phyloP scores from a whole-genome alignment of 2,888 invertebrate genomes.

The Sphinx pinastri region DNA sequence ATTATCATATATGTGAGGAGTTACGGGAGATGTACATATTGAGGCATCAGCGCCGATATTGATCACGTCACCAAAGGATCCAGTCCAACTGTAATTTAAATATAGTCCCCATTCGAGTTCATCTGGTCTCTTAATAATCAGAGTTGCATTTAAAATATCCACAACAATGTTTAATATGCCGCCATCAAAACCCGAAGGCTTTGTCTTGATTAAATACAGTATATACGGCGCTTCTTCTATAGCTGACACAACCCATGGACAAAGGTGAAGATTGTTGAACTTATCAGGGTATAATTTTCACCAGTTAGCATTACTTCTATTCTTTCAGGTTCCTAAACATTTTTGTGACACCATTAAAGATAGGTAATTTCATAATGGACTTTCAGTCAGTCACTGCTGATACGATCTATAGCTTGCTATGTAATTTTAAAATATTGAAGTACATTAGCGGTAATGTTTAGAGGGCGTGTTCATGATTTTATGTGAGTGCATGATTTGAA shows the following conservation, averaged over 20 bases:
- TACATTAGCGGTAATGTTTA: conserved; percentile 5
- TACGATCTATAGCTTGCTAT: conserved; percentile 1
- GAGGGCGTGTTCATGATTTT: not conserved
- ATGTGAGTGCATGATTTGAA: not conserved
- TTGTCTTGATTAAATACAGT: conserved; percentile 50
- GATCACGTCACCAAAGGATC: conserved; percentile 60
- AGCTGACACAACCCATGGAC: conserved; percentile 57
- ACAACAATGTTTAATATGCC: conserved; percentile 55
- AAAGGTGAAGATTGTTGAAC: conserved; percentile 52
- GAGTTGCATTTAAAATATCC: conserved; percentile 55
- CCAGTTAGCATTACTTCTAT: conserved; percentile 46
- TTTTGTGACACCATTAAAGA: not conserved
- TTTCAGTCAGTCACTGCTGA: conserved; percentile 34
- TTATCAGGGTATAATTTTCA: conserved; percentile 48
- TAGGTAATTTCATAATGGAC: conserved; percentile 34
- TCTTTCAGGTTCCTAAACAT: conserved; percentile 39
- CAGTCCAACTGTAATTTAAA: conserved; percentile 61
- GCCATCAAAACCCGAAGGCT: conserved; percentile 56
- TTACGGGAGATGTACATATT: conserved; percentile 56
- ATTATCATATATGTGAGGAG: conserved; percentile 53
- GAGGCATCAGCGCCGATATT: conserved; percentile 53
- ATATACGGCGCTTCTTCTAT: conserved; percentile 64
- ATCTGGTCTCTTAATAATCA: conserved; percentile 50
- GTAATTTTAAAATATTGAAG: conserved; percentile 24
- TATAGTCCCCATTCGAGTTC: conserved; percentile 50